These are phyloP conservation scores for Euphonia xanthogaster DNA, from an alignment of 2,797 vertebrate species.

Conservation along the genomic window DNA sequence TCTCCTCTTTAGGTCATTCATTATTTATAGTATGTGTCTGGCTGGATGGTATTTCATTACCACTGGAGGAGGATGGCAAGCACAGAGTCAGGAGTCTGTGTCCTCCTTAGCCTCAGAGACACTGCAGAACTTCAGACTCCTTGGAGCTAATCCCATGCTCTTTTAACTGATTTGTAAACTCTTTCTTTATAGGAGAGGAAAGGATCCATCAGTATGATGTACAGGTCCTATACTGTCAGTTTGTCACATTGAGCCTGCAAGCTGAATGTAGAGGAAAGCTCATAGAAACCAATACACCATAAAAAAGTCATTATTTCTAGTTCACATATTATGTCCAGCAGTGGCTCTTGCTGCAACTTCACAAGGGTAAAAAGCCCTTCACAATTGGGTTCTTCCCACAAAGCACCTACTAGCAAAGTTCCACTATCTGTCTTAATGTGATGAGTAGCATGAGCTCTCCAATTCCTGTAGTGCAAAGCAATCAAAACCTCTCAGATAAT, in stretches of 20 bases:
- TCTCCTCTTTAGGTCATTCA: slow-evolving; percentile 2
- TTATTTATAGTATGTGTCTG: slow-evolving; percentile 15
- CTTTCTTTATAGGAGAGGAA: not conserved
- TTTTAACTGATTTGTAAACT: not conserved
- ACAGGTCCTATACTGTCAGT: not conserved
- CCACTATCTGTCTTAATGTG: not conserved
- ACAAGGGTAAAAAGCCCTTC: not conserved
- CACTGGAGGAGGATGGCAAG: not conserved
- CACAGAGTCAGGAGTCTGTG: not conserved
- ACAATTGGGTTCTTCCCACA: not conserved
- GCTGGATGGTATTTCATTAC: not conserved
- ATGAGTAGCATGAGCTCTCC: not conserved
- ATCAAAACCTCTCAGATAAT: not conserved
- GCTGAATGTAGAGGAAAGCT: not conserved
- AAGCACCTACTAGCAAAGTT: not conserved
- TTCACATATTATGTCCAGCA: not conserved
- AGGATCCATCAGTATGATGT: not conserved
- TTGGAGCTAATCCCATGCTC: not conserved
- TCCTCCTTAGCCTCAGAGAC: not conserved
- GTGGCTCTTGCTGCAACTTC: not conserved
- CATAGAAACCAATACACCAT: not conserved
- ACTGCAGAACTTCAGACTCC: not conserved
- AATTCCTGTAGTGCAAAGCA: not conserved
- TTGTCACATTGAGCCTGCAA: not conserved
- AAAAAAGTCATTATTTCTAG: not conserved